phyloP scores from a whole-genome alignment of 2,888 invertebrate genomes.

The Drosophila longiperda region DNA sequence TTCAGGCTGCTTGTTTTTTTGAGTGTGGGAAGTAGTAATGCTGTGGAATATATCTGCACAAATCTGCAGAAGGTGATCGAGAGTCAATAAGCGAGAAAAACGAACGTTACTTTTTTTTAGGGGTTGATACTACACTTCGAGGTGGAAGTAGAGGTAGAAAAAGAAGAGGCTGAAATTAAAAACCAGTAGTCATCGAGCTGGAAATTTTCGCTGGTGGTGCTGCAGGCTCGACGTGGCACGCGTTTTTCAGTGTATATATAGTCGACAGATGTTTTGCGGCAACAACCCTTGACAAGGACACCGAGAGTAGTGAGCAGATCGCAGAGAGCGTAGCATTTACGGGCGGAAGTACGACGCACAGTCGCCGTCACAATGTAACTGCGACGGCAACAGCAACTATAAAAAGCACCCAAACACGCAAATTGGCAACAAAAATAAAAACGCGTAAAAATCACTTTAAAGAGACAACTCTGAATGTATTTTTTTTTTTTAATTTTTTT shows the following conservation, averaged over 20 bases:
- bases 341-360: slow-evolving; percentile 58
- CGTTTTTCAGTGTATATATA: slow-evolving; percentile 69
- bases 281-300: slow-evolving; percentile 78
- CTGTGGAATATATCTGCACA: not conserved
- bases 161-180: slow-evolving; percentile 3
- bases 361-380: slow-evolving; percentile 6
- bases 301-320: slow-evolving; percentile 7
- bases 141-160: slow-evolving; percentile 1
- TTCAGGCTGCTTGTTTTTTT: not conserved
- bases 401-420: slow-evolving; percentile 71
- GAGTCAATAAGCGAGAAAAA: slow-evolving; percentile 41
- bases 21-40: not conserved
- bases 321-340: slow-evolving; percentile 22
- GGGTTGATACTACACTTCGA: slow-evolving; percentile 50
- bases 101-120: slow-evolving; percentile 63
- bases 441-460: slow-evolving; percentile 33
- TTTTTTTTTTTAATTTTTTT: not conserved
- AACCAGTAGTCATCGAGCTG: slow-evolving; percentile 54
- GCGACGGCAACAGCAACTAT: slow-evolving; percentile 42
- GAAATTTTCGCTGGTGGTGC: slow-evolving; percentile 71
- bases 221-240: slow-evolving; percentile 55
- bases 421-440: slow-evolving; percentile 58
- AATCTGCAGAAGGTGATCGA: slow-evolving; percentile 32
- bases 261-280: slow-evolving; percentile 83
- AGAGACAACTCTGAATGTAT: slow-evolving; percentile 48